phyloP scores from a whole-genome alignment of 2,113 vertebrate genomes.

The Syngnathus typhle region DNA sequence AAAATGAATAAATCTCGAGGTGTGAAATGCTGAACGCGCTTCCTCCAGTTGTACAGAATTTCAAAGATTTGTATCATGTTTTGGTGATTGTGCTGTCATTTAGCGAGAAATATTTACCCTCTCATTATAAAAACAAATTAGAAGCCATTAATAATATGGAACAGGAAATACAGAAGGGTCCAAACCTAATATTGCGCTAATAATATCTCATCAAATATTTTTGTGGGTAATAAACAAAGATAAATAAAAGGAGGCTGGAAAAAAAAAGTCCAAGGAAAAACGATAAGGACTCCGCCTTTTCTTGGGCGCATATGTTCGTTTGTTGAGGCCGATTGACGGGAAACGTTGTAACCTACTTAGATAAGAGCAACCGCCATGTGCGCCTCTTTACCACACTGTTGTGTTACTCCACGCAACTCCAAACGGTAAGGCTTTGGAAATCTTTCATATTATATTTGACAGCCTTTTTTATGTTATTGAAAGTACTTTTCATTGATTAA shows the following conservation, averaged over 20 bases:
- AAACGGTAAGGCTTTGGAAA: slow-evolving; percentile 33
- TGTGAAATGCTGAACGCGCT: slow-evolving; percentile 26
- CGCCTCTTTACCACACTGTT: not conserved
- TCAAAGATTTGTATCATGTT: not conserved
- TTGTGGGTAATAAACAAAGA: not conserved
- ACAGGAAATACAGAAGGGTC: not conserved
- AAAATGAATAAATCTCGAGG: slow-evolving; percentile 24
- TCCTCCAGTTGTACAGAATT: not conserved
- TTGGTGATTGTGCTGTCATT: not conserved
- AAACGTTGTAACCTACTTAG: slow-evolving; percentile 38
- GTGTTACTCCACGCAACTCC: slow-evolving; percentile 7
- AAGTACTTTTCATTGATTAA: not conserved
- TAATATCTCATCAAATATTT: not conserved
- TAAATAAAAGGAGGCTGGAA: slow-evolving; percentile 1
- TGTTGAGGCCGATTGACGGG: slow-evolving; percentile 23
- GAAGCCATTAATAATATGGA: not conserved
- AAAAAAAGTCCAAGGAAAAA: not conserved
- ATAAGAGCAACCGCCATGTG: slow-evolving; percentile 40
- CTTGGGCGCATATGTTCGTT: slow-evolving; percentile 14
- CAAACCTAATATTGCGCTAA: not conserved
- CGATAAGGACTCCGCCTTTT: slow-evolving; percentile 1
- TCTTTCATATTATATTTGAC: not conserved
- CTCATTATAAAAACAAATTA: not conserved
- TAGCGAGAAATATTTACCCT: not conserved
- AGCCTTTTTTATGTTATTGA: not conserved